Base-by-base conservation (phyloP, 35 echinoderm and acorn worm species). In the Stichopus chloronotus region DNA sequence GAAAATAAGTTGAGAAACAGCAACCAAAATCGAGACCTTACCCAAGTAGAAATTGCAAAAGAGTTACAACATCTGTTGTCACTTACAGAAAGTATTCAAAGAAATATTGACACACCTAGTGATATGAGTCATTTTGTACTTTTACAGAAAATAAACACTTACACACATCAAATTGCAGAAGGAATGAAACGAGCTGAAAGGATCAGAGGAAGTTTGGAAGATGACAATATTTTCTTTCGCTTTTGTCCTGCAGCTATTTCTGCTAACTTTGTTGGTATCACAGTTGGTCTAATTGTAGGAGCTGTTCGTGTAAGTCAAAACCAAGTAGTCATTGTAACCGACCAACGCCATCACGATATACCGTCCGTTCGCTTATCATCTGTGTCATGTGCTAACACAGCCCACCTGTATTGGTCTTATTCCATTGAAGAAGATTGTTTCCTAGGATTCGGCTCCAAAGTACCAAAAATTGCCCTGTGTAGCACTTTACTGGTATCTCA, bases 81-180 rank as follows among this genome's bases (percentile, higher is more conserved):
- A 43, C 30, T 43, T 43, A 43, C 30, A 43, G 30, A 43, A 43
- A 43, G 0, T 43, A 43, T 43, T 43, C 30, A 43, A 3, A 43
- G 30, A 43, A 43, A 43, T 43, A 43, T 43, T 43, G 30, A 43
- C 0, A 43, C 30, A 43, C 30, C 30, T 43, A 43, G 2, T 16
- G 69, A 74, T 5, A 74, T 2, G 17, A 16, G 14, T n/a, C 17
- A 74, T 74, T 74, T 74, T 20, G 69, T 74, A 74, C 22, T 74
- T 74, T n/a, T 74, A n/a, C 69, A 74, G 17, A 74, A 74, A 74
- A 74, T 74, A 74, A 74, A 74, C 22, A n/a, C 6, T 24, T 74
- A 20, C 69, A 74, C 19, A 74, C 11, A 74, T 74, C 17, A 74
- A 19, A n/a, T 74, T 16, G 19, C 69, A 7, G 69, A 74, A 6